Conservation (phyloP, 2,888 invertebrate species). For the Clivina fossor region DNA sequence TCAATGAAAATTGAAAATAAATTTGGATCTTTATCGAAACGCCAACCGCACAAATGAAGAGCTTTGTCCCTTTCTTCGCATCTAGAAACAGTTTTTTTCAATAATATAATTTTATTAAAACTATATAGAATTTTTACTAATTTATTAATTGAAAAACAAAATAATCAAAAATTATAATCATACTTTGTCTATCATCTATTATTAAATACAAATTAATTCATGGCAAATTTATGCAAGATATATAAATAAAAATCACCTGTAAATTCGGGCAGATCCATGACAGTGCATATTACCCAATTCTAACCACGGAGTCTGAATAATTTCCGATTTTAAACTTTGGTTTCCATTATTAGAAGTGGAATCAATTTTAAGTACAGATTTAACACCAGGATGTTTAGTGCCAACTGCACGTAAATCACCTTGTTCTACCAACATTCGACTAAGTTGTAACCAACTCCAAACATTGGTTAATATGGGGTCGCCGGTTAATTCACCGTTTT, state of each 20-base stretch:
- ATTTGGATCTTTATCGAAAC: constrained; percentile 70
- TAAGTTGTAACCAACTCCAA: constrained; percentile 81
- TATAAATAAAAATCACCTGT: constrained; percentile 59
- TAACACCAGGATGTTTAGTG: constrained; percentile 65
- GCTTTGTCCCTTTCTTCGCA: constrained; percentile 78
- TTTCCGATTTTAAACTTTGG: constrained; percentile 60
- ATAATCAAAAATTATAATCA: too few relatives aligned
- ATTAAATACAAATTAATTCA: too few relatives aligned
- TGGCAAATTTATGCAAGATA: too few relatives aligned
- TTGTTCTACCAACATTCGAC: constrained; percentile 70
- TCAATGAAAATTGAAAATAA: constrained; percentile 62
- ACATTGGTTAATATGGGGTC: constrained; percentile 74
- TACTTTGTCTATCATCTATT: too few relatives aligned
- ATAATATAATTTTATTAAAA: neutral
- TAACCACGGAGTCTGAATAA: constrained; percentile 62
- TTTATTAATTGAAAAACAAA: neutral
- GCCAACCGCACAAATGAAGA: constrained; percentile 88
- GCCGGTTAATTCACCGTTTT: constrained; percentile 77
- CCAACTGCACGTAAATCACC: constrained; percentile 60
- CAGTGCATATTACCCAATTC: constrained; percentile 62
- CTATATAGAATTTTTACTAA: too few relatives aligned
- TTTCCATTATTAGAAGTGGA: constrained; percentile 48
- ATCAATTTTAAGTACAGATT: constrained; percentile 60
- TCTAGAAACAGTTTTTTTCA: constrained; percentile 49
- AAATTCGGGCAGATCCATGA: constrained; percentile 58